Conservation (phyloP, 2,888 invertebrate species). For the Catocala nupta region DNA sequence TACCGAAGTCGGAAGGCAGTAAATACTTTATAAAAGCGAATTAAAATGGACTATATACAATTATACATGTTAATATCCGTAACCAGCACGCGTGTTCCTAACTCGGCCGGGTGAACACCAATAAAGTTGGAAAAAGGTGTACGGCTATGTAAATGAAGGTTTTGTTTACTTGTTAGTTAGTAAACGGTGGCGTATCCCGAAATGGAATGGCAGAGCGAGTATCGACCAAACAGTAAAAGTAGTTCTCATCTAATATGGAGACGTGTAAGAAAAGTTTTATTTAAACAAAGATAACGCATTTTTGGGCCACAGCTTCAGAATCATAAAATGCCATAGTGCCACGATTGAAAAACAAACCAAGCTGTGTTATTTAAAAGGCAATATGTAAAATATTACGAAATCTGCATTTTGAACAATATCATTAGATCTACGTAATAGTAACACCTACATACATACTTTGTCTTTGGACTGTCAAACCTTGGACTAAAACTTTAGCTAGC, state of each 20-base stretch:
- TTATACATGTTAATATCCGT: slow-evolving; percentile 59
- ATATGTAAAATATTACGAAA: too few relatives aligned
- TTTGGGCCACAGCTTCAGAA: too few relatives aligned
- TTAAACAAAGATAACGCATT: not conserved
- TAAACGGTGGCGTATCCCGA: slow-evolving; percentile 54
- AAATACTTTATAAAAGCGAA: slow-evolving; percentile 60
- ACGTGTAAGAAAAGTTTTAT: not conserved
- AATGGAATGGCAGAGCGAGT: slow-evolving; percentile 55
- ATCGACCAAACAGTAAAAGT: slow-evolving; percentile 65
- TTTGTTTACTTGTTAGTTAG: slow-evolving; percentile 74
- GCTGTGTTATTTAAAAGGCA: too few relatives aligned
- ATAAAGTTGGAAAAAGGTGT: slow-evolving; percentile 55
- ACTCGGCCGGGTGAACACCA: slow-evolving; percentile 63
- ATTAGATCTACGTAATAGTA: too few relatives aligned
- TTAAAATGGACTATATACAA: slow-evolving; percentile 61
- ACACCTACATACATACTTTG: too few relatives aligned
- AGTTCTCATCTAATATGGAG: slow-evolving; percentile 6
- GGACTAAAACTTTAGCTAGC: too few relatives aligned
- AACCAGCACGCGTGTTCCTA: slow-evolving; percentile 58
- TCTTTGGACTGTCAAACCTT: too few relatives aligned
- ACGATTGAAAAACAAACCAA: too few relatives aligned
- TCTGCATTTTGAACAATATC: too few relatives aligned
- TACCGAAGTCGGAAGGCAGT: slow-evolving; percentile 61
- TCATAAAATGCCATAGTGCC: too few relatives aligned
- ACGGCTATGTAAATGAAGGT: slow-evolving; percentile 70